Percentiles rank a stretch among this genome's conserved stretches.
Evolutionary conservation across 2,888 invertebrate genomes (phyloP).

Genomic region (Agelastica alni): DNA sequence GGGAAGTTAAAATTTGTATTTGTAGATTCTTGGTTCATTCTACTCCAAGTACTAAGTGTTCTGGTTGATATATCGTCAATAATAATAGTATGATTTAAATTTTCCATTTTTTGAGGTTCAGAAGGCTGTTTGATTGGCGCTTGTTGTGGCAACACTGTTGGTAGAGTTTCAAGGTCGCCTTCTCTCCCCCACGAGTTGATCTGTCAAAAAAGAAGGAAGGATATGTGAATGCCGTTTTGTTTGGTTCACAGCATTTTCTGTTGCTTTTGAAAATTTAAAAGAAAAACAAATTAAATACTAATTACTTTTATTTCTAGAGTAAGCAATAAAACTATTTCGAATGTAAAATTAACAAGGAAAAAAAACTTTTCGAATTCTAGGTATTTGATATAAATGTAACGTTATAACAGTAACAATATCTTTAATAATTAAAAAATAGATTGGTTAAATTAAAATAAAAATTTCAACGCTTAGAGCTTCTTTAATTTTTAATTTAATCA

Average conservation of each 20-base stretch:
- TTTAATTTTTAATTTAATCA: too few relatives aligned
- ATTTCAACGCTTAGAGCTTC: too few relatives aligned
- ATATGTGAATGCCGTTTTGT: conserved; percentile 49
- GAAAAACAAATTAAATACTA: too few relatives aligned
- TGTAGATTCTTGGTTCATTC: not conserved
- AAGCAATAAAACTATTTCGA: too few relatives aligned
- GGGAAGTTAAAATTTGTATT: conserved; percentile 4
- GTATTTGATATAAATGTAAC: too few relatives aligned
- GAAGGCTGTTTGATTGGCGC: conserved; percentile 40
- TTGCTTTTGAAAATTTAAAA: conserved; percentile 15
- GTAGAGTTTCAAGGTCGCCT: conserved; percentile 54
- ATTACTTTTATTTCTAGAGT: too few relatives aligned
- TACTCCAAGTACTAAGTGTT: conserved; percentile 25
- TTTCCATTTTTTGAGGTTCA: conserved; percentile 33
- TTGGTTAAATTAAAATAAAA: too few relatives aligned
- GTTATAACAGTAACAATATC: too few relatives aligned
- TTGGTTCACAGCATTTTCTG: conserved; percentile 32
- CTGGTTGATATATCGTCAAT: conserved; percentile 33
- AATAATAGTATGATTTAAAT: conserved; percentile 32
- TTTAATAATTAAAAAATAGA: too few relatives aligned
- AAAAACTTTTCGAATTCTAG: too few relatives aligned
- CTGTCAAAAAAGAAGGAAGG: conserved; percentile 75
- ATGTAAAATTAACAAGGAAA: too few relatives aligned
- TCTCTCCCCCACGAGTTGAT: conserved; percentile 60
- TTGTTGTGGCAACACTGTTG: conserved; percentile 25